phyloP scores from a whole-genome alignment of 2,113 vertebrate species.

The Ardeotis arabs region DNA sequence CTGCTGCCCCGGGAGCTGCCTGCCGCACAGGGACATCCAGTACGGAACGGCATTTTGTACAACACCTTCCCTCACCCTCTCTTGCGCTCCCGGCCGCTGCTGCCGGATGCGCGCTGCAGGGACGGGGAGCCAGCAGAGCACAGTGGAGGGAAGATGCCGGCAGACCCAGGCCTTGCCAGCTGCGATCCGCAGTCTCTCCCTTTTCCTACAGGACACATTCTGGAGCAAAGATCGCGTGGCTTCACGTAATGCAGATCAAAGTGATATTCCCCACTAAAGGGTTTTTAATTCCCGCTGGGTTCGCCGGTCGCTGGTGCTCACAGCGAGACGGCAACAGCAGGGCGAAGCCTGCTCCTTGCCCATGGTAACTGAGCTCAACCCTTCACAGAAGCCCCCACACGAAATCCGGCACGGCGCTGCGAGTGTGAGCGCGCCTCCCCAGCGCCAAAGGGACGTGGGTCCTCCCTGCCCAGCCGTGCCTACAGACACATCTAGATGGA shows the following conservation, averaged over 20 bases:
- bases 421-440: not conserved
- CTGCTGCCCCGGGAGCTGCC: not conserved
- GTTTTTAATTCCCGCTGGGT: not conserved
- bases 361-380: not conserved
- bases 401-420: not conserved
- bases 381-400: not conserved
- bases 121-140: not conserved
- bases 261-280: not conserved
- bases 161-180: not conserved
- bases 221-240: not conserved
- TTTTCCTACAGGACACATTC: not conserved
- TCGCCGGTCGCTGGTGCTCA: not conserved
- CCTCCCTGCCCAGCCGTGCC: not conserved
- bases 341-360: not conserved
- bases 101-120: not conserved
- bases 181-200: not conserved
- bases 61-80: not conserved
- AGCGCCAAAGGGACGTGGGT: not conserved
- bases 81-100: not conserved
- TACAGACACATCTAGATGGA: not conserved
- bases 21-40: not conserved
- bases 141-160: rapidly evolving
- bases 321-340: not conserved
- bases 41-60: too few relatives aligned
- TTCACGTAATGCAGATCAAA: not conserved